phyloP scores from a whole-genome alignment of 2,888 invertebrate genomes.

The Luperina nickerlii region DNA sequence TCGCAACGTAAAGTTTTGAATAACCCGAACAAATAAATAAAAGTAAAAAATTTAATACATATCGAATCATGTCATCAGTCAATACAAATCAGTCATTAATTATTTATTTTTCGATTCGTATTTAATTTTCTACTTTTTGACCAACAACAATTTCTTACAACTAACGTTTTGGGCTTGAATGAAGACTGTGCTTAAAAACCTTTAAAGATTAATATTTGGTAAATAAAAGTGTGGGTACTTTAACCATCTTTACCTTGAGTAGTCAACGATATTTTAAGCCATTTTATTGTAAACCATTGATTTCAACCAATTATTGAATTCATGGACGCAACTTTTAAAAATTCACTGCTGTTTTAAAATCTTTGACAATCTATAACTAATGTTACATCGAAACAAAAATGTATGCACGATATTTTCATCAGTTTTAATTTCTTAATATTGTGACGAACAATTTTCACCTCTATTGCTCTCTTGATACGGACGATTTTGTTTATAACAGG shows the following conservation, averaged over 20 bases:
- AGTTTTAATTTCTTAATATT: conserved; percentile 56
- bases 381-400: conserved; percentile 56
- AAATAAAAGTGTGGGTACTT: conserved; percentile 66
- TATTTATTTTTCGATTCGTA: conserved; percentile 57
- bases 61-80: conserved; percentile 48
- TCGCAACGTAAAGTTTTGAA: not conserved
- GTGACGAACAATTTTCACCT: conserved; percentile 63
- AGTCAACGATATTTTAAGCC: conserved; percentile 61
- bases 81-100: conserved; percentile 54
- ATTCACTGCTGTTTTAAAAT: conserved; percentile 31
- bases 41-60: conserved; percentile 37
- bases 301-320: conserved; percentile 38
- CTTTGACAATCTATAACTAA: conserved; percentile 33
- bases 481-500: conserved; percentile 62
- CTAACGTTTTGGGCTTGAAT: not conserved
- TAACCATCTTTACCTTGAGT: conserved; percentile 61
- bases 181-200: conserved; percentile 4
- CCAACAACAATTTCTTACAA: not conserved
- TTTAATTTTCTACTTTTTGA: conserved; percentile 37
- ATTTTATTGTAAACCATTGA: conserved; percentile 51
- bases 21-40: not conserved
- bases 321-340: conserved; percentile 36
- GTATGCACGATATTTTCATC: conserved; percentile 54
- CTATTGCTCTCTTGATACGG: conserved; percentile 74
- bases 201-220: conserved; percentile 64